phyloP scores from a whole-genome alignment of 2,888 invertebrate genomes.

The Idaea dimidiata region DNA sequence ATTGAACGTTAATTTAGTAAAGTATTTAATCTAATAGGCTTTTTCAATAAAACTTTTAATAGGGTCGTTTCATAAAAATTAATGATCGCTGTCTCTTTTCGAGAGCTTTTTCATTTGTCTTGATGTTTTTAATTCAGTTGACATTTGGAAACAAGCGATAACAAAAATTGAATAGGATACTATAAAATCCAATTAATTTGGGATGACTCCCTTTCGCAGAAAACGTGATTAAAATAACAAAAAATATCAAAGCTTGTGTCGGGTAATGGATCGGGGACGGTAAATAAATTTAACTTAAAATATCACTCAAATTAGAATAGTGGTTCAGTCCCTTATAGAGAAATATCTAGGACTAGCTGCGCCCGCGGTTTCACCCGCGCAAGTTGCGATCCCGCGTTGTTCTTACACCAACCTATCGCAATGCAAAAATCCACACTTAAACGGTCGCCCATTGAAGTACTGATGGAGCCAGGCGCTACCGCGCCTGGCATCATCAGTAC shows the following conservation, averaged over 20 bases:
- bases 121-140: slow-evolving; percentile 24
- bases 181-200: slow-evolving; percentile 66
- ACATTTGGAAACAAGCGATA: slow-evolving; percentile 42
- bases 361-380: too few relatives aligned
- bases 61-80: slow-evolving; percentile 2
- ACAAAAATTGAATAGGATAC: slow-evolving; percentile 50
- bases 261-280: background rate
- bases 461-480: too few relatives aligned
- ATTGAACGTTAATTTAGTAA: too few relatives aligned
- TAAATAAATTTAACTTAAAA: background rate
- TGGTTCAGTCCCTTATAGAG: too few relatives aligned
- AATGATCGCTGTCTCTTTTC: slow-evolving; percentile 10
- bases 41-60: slow-evolving; percentile 26
- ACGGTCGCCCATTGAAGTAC: too few relatives aligned
- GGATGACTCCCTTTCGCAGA: slow-evolving; percentile 36
- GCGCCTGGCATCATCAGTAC: too few relatives aligned
- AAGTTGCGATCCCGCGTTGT: too few relatives aligned
- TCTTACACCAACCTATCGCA: too few relatives aligned
- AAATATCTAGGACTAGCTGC: too few relatives aligned
- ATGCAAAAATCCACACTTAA: too few relatives aligned
- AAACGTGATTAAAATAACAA: slow-evolving; percentile 55
- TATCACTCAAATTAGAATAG: too few relatives aligned
- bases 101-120: slow-evolving; percentile 26
- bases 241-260: slow-evolving; percentile 28
- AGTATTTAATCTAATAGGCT: slow-evolving; percentile 11